Conservation (phyloP, 2,888 invertebrate genomes). For the Caenorhabditis imperialis region DNA sequence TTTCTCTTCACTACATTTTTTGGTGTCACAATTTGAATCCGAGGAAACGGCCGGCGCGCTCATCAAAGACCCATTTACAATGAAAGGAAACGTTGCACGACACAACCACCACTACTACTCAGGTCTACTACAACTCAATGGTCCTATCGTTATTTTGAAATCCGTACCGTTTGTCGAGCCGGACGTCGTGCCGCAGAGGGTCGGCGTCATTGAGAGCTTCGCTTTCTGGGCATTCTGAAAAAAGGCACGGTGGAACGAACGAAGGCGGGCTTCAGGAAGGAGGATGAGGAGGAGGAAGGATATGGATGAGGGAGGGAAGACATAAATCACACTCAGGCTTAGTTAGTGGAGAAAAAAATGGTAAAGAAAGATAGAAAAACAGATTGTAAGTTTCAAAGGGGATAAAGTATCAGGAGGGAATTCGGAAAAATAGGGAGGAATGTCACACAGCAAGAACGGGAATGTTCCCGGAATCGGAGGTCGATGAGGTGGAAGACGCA, state of each 20-base stretch:
- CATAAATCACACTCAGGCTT: constrained; percentile 32
- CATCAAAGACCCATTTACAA: constrained; percentile 13
- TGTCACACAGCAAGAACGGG: constrained; percentile 35
- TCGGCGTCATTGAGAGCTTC: constrained; percentile 10
- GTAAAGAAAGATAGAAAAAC: neutral
- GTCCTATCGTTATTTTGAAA: constrained; percentile 48
- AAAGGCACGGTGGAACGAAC: neutral
- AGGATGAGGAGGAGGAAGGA: neutral
- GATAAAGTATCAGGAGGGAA: neutral
- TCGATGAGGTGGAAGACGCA: neutral
- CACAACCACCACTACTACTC: constrained; percentile 1
- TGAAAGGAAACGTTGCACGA: neutral
- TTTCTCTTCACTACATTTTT: neutral
- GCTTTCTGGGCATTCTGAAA: constrained; percentile 48
- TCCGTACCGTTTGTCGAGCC: constrained; percentile 49
- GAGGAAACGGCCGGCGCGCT: constrained; percentile 47
- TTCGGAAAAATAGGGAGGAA: constrained; percentile 1
- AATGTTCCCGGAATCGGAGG: neutral
- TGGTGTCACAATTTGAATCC: constrained; percentile 23
- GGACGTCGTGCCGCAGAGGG: constrained; percentile 5
- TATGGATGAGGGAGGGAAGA: neutral
- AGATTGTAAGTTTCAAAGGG: neutral
- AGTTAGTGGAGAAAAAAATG: neutral
- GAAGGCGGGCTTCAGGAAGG: neutral
- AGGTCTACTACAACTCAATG: constrained; percentile 7